Evolutionary conservation across 2,113 vertebrate species (phyloP).

Genomic region (Hipposideros armiger): DNA sequence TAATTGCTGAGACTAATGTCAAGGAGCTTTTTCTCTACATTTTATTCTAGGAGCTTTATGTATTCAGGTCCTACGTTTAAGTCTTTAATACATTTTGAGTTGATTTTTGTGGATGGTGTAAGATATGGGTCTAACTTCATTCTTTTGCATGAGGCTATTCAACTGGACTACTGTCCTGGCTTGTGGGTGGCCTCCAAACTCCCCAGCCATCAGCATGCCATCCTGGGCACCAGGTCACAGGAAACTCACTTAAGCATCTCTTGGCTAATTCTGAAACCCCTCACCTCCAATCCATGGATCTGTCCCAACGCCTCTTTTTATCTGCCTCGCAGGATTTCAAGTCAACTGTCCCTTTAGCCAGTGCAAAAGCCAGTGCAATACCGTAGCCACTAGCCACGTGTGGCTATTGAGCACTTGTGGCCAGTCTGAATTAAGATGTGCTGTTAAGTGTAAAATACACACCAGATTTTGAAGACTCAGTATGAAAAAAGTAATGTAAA

Average conservation of each 20-base stretch:
- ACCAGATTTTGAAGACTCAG: neutral
- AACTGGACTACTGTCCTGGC: neutral
- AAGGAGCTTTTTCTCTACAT: neutral
- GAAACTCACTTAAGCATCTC: neutral
- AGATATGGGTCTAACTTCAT: neutral
- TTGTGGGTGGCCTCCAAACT: neutral
- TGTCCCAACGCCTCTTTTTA: neutral
- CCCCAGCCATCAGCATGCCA: neutral
- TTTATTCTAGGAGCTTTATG: neutral
- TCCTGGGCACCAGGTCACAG: neutral
- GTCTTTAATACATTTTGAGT: neutral
- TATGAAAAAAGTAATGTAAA: slow-evolving; percentile 29
- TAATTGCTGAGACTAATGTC: neutral
- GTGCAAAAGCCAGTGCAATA: neutral
- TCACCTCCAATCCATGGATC: neutral
- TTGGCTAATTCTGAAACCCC: neutral
- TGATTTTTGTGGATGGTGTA: neutral
- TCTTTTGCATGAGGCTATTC: neutral
- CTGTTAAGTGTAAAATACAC: neutral
- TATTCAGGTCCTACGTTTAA: neutral
- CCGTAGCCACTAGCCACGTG: neutral
- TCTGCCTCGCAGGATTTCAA: neutral
- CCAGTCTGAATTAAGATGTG: neutral
- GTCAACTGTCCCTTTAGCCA: neutral
- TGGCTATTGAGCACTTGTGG: neutral